Conservation (phyloP, 2,888 invertebrate species). For the Anticlea derivata region DNA sequence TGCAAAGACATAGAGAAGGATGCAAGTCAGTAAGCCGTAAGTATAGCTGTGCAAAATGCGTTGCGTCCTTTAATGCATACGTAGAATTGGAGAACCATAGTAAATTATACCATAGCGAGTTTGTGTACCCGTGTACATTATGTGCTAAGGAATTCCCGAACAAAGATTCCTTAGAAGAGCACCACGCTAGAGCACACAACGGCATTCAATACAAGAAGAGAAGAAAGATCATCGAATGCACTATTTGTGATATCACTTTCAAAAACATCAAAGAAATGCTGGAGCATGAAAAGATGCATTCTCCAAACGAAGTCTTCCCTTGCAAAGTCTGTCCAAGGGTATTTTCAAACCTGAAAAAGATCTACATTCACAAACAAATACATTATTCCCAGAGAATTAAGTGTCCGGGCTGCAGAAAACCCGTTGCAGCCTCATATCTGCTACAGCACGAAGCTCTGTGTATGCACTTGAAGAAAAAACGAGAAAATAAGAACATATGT, state of each 20-base stretch:
- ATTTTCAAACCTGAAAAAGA: conserved; percentile 47
- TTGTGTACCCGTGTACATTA: conserved; percentile 47
- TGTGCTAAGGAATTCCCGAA: conserved; percentile 53
- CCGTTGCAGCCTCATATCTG: conserved; percentile 46
- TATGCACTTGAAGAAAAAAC: conserved; percentile 28
- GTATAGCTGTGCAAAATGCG: conserved; percentile 46
- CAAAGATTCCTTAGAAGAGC: conserved; percentile 46
- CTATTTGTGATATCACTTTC: conserved; percentile 52
- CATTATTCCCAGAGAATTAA: conserved; percentile 51
- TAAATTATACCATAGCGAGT: conserved; percentile 46
- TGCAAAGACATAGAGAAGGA: conserved; percentile 43
- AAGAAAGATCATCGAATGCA: conserved; percentile 54
- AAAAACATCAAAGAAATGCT: conserved; percentile 49
- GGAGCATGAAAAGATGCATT: conserved; percentile 49
- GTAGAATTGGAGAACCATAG: conserved; percentile 46
- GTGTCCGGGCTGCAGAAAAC: conserved; percentile 50
- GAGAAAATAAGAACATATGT: conserved; percentile 37
- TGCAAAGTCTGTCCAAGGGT: conserved; percentile 51
- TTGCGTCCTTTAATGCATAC: conserved; percentile 49
- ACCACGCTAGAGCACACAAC: conserved; percentile 51
- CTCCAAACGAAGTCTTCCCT: conserved; percentile 43
- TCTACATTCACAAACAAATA: conserved; percentile 52
- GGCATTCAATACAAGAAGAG: conserved; percentile 55
- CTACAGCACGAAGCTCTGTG: conserved; percentile 49
- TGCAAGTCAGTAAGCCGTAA: conserved; percentile 46